These are phyloP conservation scores for Cynocephalus volans DNA, from an alignment of 2,113 vertebrate genomes.

Conservation along the genomic window DNA sequence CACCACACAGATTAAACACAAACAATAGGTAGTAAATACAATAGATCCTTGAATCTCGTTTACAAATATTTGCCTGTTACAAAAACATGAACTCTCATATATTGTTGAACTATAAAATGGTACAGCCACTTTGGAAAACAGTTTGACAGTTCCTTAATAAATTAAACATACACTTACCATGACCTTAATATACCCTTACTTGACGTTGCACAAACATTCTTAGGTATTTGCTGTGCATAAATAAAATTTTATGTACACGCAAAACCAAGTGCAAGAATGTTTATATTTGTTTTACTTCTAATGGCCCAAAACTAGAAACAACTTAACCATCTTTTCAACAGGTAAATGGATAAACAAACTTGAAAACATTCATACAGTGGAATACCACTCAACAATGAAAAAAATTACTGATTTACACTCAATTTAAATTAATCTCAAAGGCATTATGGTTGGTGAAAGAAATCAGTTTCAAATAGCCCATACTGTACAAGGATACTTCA, in stretches of 20 bases:
- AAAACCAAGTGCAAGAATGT: neutral
- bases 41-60: neutral
- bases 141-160: neutral
- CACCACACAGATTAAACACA: neutral
- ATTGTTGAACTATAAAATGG: neutral
- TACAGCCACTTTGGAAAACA: neutral
- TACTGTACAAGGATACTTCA: neutral
- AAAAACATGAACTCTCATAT: neutral
- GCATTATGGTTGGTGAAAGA: neutral
- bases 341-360: neutral
- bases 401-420: neutral
- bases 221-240: neutral
- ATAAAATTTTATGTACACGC: neutral
- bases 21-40: neutral
- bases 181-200: neutral
- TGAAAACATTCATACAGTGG: too few relatives aligned
- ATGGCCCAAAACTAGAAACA: neutral
- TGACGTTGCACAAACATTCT: neutral
- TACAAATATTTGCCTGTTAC: neutral
- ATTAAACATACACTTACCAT: neutral
- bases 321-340: neutral
- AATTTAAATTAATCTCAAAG: neutral
- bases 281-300: neutral
- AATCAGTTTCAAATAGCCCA: neutral
- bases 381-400: neutral